Evolutionary conservation across 2,888 invertebrate species (phyloP).

Genomic region (Charanyca ferruginea): DNA sequence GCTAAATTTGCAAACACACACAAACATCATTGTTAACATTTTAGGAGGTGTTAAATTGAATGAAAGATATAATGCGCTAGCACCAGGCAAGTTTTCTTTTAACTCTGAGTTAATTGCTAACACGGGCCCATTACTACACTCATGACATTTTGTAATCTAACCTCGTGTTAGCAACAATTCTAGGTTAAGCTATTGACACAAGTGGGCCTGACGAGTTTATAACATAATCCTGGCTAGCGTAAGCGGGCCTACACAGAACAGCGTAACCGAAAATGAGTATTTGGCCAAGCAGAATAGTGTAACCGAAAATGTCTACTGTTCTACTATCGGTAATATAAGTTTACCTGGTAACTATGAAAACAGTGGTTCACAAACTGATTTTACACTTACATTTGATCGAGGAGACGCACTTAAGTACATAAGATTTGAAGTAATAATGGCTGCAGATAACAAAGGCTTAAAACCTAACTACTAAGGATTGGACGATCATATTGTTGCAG

Average conservation of each 20-base stretch:
- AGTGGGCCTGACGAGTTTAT: not conserved
- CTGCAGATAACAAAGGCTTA: constrained; percentile 56
- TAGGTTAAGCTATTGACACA: not conserved
- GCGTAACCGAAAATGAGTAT: not conserved
- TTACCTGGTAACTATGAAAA: constrained; percentile 19
- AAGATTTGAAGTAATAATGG: constrained; percentile 41
- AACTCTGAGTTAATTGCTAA: not conserved
- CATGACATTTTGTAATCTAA: not conserved
- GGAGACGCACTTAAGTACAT: constrained; percentile 12
- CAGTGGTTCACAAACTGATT: constrained; percentile 15
- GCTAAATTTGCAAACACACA: too few species aligned
- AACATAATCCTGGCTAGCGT: not conserved
- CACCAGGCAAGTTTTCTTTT: not conserved
- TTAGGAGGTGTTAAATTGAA: too few species aligned
- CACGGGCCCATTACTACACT: not conserved
- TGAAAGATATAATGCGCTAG: too few species aligned
- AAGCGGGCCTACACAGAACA: not conserved
- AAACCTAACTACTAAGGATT: constrained; percentile 43
- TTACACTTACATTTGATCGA: constrained; percentile 33
- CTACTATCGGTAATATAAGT: not conserved
- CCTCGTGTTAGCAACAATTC: not conserved
- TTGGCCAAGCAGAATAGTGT: not conserved
- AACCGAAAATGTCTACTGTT: not conserved
- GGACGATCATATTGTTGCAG: constrained; percentile 42
- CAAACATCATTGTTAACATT: too few species aligned